A percentile compares a stretch with the other conserved stretches of the same genome.
These are phyloP conservation scores for Schlechtendalia chinensis DNA, from an alignment of 1,140 invertebrate species.

Conservation along the genomic window DNA sequence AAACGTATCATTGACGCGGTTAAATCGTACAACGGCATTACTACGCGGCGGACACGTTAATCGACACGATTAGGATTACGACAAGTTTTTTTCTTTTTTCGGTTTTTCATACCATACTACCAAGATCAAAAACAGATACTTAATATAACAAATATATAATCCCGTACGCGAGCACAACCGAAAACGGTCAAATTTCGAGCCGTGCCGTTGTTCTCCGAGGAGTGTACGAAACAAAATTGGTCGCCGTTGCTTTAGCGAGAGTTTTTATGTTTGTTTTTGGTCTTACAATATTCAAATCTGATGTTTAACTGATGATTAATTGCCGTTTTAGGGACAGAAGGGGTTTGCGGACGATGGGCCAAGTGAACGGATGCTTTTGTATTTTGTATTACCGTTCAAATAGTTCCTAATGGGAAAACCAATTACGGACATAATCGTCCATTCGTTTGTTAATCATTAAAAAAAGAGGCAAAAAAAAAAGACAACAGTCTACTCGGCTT, in stretches of 20 bases:
- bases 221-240: too few relatives aligned
- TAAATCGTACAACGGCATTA: neutral
- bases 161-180: too few relatives aligned
- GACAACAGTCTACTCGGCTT: neutral
- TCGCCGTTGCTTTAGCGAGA: neutral
- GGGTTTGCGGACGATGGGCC: neutral
- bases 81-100: too few relatives aligned
- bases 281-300: too few relatives aligned
- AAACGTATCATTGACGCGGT: neutral
- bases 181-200: too few relatives aligned
- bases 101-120: too few relatives aligned
- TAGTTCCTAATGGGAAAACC: conserved; percentile 35
- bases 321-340: neutral
- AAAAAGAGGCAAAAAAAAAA: neutral
- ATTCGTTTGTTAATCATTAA: conserved; percentile 35
- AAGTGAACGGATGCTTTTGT: neutral
- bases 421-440: conserved; percentile 34
- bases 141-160: too few relatives aligned
- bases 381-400: conserved; percentile 21
- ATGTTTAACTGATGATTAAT: conserved; percentile 34
- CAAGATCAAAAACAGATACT: too few relatives aligned
- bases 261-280: neutral
- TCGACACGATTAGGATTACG: neutral
- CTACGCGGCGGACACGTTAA: neutral
- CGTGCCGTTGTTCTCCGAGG: too few relatives aligned